Base-by-base conservation (phyloP, 92 coral and sea anemone genomes). In the Zoanthus gigantus region DNA sequence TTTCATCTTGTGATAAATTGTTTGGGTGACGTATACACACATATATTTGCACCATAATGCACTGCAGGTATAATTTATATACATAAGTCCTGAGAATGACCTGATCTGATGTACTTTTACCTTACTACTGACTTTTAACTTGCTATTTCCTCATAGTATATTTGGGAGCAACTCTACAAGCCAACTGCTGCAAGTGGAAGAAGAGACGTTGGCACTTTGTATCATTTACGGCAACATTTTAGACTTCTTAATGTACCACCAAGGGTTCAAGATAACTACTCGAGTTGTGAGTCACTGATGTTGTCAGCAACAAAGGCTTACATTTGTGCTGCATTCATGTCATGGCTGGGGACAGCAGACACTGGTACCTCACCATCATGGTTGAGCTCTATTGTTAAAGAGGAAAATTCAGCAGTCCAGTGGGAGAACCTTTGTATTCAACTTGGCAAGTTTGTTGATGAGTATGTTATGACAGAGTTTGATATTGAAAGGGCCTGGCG, bases 101-200 rank as follows among this genome's bases (percentile, higher is more conserved):
- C n/a, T n/a, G n/a, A n/a, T n/a, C n/a, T n/a, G n/a, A n/a, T n/a
- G n/a, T n/a, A n/a, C n/a, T n/a, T n/a, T n/a, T n/a, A n/a, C n/a
- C n/a, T n/a, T n/a, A n/a, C n/a, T n/a, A n/a, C n/a, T n/a, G n/a
- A n/a, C n/a, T n/a, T n/a, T n/a, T n/a, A n/a, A n/a, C n/a, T n/a
- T n/a, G n/a, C n/a, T n/a, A n/a, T n/a, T n/a, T n/a, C n/a, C n/a
- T n/a, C n/a, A 9, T 74, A 91, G 93, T 90, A 34, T 79, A 82
- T 93, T 32, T 93, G 95, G 95, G 83, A 88, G 77, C 73, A 93
- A 72, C 90, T 93, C 7, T 93, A 93, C 79, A 71, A 86, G 34
- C 34, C 90, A 71, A 88, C 92, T 17, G 50, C 94, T 52, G 44
- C 77, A n/a, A 16, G 90, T 78, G 94, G 94, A 14, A 32, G 96